Conservation (phyloP, 1,140 invertebrate genomes). For the Pogonomyrmex californicus region DNA sequence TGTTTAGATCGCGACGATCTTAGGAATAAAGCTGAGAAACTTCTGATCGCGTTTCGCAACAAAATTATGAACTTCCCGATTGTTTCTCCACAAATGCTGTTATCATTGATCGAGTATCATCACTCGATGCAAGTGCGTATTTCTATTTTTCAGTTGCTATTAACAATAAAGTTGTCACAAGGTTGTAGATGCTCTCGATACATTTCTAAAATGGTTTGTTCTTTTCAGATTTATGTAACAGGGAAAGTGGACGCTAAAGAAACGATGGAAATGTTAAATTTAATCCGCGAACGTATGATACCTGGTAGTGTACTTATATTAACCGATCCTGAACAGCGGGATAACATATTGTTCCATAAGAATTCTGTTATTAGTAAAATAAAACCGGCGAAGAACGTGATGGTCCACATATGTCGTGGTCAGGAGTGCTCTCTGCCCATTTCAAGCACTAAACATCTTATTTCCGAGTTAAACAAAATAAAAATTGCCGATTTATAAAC, state of each 20-base stretch:
- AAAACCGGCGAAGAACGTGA: constrained; percentile 88
- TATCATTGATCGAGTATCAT: constrained; percentile 90
- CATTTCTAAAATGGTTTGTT: constrained; percentile 4
- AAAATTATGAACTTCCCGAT: constrained; percentile 88
- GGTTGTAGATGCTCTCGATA: neutral
- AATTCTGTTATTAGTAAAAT: constrained; percentile 83
- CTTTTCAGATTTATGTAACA: constrained; percentile 90
- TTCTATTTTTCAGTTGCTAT: neutral
- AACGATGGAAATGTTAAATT: constrained; percentile 90
- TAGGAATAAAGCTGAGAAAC: constrained; percentile 88
- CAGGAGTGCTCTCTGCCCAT: neutral
- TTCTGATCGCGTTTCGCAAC: constrained; percentile 90
- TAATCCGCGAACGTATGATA: constrained; percentile 90
- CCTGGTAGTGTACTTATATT: constrained; percentile 91
- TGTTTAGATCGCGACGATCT: constrained; percentile 89
- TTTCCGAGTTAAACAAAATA: constrained; percentile 7
- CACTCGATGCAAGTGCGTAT: constrained; percentile 89
- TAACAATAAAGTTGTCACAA: neutral
- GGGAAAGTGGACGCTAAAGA: constrained; percentile 90
- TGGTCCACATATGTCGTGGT: constrained; percentile 88
- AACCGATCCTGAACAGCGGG: constrained; percentile 87
- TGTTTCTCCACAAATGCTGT: constrained; percentile 93
- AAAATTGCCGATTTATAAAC: constrained; percentile 1
- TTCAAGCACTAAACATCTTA: constrained; percentile 88
- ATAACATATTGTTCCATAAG: constrained; percentile 78